These are phyloP conservation scores for Natrix natrix DNA, from an alignment of 2,797 vertebrate genomes.

Conservation along the genomic window DNA sequence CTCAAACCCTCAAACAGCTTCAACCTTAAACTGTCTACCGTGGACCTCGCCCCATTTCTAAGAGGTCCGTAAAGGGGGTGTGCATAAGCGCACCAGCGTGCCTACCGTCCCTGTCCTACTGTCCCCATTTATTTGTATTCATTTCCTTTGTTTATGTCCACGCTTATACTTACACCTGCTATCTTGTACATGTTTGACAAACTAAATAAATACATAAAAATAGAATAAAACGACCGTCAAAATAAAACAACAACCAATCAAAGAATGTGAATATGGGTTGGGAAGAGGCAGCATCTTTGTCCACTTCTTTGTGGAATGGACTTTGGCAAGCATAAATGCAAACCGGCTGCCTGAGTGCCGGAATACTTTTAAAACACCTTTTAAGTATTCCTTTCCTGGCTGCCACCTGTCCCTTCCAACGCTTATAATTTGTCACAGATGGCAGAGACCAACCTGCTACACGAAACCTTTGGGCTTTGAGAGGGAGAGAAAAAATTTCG, in stretches of 20 bases:
- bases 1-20: too few species aligned
- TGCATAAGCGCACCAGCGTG: too few species aligned
- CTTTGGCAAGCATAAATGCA: conserved; percentile 64
- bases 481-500: conserved; percentile 75
- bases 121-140: too few species aligned
- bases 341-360: conserved; percentile 63
- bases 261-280: conserved; percentile 65
- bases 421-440: conserved; percentile 89
- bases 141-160: too few species aligned
- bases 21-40: too few species aligned
- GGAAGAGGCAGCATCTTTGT: conserved; percentile 66
- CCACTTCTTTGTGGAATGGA: conserved; percentile 47
- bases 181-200: too few species aligned
- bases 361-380: conserved; percentile 73
- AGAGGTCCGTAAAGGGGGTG: too few species aligned
- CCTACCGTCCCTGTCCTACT: too few species aligned
- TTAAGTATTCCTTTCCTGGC: conserved; percentile 69
- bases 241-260: not conserved
- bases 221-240: too few species aligned
- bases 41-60: too few species aligned
- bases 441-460: conserved; percentile 81
- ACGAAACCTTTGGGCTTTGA: conserved; percentile 76
- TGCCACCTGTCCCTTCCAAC: conserved; percentile 76
- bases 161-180: too few species aligned
- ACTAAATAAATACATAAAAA: too few species aligned